A percentile compares a stretch with the other conserved stretches of the same genome.
These are phyloP conservation scores for Todus mexicanus DNA, from an alignment of 2,797 vertebrate genomes.

Conservation along the genomic window DNA sequence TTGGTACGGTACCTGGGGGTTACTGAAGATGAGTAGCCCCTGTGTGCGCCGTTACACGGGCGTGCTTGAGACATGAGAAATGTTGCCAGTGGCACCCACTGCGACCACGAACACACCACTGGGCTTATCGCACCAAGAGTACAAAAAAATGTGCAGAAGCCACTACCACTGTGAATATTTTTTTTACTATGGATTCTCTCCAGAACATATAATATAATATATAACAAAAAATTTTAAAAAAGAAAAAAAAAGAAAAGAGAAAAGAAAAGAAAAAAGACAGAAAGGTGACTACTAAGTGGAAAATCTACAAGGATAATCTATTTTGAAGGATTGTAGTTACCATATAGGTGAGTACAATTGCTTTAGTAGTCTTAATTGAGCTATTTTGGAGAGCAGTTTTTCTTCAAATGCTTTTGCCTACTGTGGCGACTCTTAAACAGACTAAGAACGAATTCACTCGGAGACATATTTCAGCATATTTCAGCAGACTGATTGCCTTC, in stretches of 20 bases:
- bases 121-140: neutral
- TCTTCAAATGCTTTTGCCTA: slow-evolving; percentile 9
- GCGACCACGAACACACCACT: neutral
- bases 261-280: neutral
- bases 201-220: neutral
- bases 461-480: slow-evolving; percentile 8
- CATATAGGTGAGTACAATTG: neutral
- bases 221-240: too few relatives aligned
- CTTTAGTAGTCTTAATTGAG: neutral
- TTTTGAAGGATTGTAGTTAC: neutral
- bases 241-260: neutral
- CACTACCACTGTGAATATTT: neutral
- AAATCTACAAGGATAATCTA: neutral
- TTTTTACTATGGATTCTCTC: neutral
- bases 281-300: neutral
- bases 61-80: neutral
- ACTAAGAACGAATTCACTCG: neutral
- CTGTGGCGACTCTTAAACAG: neutral
- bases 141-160: neutral
- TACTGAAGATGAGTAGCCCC: neutral
- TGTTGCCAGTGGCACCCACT: neutral
- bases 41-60: neutral
- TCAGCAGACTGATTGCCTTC: neutral
- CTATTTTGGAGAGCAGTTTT: slow-evolving; percentile 1
- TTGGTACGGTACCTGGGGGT: neutral